A percentile compares a stretch with the other conserved stretches of the same genome.
phyloP scores from a whole-genome alignment of 2,797 vertebrate genomes.

The Cirrhinus molitorella region DNA sequence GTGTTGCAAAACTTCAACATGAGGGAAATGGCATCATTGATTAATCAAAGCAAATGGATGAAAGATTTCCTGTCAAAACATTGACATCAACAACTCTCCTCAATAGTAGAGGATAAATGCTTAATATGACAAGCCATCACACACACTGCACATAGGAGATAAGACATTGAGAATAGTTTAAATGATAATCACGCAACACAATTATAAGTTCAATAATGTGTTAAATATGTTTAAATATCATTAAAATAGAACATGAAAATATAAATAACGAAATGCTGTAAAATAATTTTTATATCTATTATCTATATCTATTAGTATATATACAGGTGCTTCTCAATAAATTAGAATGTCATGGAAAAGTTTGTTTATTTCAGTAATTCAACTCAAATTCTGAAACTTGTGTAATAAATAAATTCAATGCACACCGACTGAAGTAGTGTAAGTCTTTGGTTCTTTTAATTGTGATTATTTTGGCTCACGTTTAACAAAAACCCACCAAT shows the following conservation, averaged over 20 bases:
- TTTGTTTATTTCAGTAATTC: no score
- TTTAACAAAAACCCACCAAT: no score
- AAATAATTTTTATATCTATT: no score
- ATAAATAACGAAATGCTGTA: no score
- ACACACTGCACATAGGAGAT: neutral
- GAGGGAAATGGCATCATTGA: neutral
- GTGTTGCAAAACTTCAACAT: neutral
- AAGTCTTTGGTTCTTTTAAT: no score
- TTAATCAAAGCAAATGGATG: neutral
- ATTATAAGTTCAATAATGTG: neutral
- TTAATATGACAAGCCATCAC: neutral
- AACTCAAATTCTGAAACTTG: no score
- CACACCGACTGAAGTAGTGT: no score
- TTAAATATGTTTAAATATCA: neutral
- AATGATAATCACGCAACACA: neutral
- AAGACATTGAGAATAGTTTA: neutral
- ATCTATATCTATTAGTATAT: no score
- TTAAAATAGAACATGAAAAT: neutral
- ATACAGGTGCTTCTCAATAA: no score
- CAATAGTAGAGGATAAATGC: neutral
- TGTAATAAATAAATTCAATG: no score
- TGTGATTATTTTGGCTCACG: no score
- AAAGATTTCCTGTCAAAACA: conserved; percentile 18
- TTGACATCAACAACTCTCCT: neutral
- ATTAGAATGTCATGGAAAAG: no score